These are phyloP conservation scores for Pristis pectinata DNA, from an alignment of 2,797 vertebrate genomes.

Conservation along the genomic window DNA sequence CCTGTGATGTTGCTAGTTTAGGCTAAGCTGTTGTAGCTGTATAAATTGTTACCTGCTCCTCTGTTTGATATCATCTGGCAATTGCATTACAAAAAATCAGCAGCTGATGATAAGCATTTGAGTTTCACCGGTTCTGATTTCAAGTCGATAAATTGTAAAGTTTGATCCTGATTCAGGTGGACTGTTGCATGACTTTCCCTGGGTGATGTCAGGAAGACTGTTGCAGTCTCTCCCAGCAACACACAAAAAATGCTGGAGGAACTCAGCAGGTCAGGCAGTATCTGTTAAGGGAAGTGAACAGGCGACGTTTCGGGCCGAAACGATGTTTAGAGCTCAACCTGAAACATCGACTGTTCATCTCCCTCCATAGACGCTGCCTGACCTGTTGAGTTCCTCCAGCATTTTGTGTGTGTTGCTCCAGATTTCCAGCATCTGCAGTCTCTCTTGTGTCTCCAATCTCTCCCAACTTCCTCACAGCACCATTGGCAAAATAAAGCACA, in stretches of 20 bases:
- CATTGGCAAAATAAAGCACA: background rate
- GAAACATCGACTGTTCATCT: too few relatives aligned
- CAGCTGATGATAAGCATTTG: background rate
- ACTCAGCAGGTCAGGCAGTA: too few relatives aligned
- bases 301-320: too few relatives aligned
- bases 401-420: too few relatives aligned
- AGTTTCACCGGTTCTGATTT: background rate
- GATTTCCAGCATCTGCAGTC: too few relatives aligned
- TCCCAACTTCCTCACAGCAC: too few relatives aligned
- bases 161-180: background rate
- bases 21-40: background rate
- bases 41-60: background rate
- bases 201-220: background rate
- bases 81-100: background rate
- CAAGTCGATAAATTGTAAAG: background rate
- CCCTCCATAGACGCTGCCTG: too few relatives aligned
- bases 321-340: too few relatives aligned
- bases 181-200: background rate
- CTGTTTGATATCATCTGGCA: background rate
- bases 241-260: too few relatives aligned
- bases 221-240: background rate
- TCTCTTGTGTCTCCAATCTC: too few relatives aligned
- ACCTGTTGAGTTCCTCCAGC: too few relatives aligned
- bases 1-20: background rate
- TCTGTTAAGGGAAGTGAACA: too few relatives aligned